Percentiles rank a stretch among this genome's conserved stretches.
Evolutionary conservation across 2,113 vertebrate genomes (phyloP).

Genomic region (Panthera leo): DNA sequence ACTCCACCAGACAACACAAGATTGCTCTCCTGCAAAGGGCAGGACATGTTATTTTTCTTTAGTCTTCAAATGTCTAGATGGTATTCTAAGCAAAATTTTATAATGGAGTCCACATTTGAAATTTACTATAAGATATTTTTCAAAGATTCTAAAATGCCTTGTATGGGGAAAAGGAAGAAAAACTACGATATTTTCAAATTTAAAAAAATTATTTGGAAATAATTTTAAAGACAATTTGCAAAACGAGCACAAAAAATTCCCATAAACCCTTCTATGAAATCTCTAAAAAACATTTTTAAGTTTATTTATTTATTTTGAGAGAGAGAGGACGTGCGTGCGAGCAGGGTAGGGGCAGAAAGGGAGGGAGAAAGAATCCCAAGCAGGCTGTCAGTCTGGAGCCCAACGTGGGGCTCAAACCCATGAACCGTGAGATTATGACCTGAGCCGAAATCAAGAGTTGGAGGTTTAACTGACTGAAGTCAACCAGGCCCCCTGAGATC

Average conservation of each 20-base stretch:
- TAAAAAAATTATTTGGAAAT: background rate
- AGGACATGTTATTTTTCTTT: background rate
- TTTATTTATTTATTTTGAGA: too few relatives aligned
- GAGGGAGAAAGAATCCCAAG: too few relatives aligned
- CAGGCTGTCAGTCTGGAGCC: too few relatives aligned
- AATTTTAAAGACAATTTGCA: conserved; percentile 32
- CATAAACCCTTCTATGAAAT: background rate
- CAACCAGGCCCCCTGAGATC: too few relatives aligned
- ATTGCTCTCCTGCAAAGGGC: background rate
- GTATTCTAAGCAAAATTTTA: conserved; percentile 3
- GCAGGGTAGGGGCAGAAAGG: too few relatives aligned
- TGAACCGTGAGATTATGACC: too few relatives aligned
- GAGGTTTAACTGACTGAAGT: too few relatives aligned
- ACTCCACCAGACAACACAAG: background rate
- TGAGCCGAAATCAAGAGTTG: too few relatives aligned
- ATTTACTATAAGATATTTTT: background rate
- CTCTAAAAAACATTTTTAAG: background rate
- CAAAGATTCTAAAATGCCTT: conserved; percentile 3
- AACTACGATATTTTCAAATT: background rate
- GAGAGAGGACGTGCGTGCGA: too few relatives aligned
- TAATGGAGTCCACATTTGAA: background rate
- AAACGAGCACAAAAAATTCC: background rate
- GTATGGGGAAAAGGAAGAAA: background rate
- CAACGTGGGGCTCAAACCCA: too few relatives aligned
- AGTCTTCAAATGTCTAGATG: conserved; percentile 8